Evolutionary conservation across 2,888 invertebrate species (phyloP), one percentile per base, ranked within the genome.

Genomic region (Plusia festucae): DNA sequence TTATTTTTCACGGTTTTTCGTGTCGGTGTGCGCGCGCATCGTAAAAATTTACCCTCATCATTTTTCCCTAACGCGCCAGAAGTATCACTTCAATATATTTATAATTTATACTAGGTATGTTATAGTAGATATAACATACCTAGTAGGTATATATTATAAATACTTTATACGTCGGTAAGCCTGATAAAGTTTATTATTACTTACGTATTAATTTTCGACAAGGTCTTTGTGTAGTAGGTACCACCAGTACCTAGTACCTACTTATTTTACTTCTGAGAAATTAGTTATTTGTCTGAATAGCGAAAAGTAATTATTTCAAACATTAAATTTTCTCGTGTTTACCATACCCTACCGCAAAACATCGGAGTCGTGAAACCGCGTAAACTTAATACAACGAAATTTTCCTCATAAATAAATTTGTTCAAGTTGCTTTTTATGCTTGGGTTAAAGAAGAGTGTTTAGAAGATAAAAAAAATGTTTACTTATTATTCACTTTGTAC

Each of bases 361-460:
- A 68, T 71, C 73, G 68, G 62, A 70, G 59, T 20, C 46, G 46
- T 52, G 44, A 52, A 27, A 72, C 68, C 70, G 44, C 65, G 53
- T 55, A 61, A 60, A 66, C 72, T 68, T 62, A 53, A 58, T 58
- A 61, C 52, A 53, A 60, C 53, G 46, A 72, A 70, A 73, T 79
- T 78, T 78, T 62, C 30, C 69, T 65, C 76, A 56, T 69, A 68
- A 81, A 81, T 73, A 73, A 60, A 68, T 70, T 79, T 78, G 40
- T 40, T 71, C 59, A 59, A 64, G 59, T 32, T 55, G 53, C 53
- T 60, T 64, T 70, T 74, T 68, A 71, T 67, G 70, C 71, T 76
- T 65, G 15, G 49, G 70, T 69, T 78, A 75, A 78, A 67, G 73
- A 70, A 34, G 13, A 65, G 56, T 64, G 56, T 58, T 18, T 51